Conservation (phyloP, 2,113 vertebrate species). For the Haemorhous mexicanus region DNA sequence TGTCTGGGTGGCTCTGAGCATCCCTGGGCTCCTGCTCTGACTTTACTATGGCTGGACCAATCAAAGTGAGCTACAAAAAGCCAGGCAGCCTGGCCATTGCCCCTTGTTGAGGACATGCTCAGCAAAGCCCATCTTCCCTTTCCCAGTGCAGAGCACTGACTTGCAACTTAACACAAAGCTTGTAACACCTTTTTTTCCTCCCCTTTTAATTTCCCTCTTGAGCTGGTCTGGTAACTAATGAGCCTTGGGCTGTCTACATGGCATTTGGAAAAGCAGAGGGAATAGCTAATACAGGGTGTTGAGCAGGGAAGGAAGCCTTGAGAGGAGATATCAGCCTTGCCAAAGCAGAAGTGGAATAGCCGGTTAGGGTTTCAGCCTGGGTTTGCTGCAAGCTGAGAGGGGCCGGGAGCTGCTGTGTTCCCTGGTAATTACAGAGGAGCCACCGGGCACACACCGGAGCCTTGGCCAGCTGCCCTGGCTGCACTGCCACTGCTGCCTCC, state of each 20-base stretch:
- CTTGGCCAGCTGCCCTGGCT: background rate
- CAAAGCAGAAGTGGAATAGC: constrained; percentile 26
- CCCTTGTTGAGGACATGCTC: rapidly evolving
- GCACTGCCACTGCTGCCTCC: background rate
- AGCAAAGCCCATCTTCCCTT: background rate
- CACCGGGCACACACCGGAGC: background rate
- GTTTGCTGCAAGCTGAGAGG: background rate
- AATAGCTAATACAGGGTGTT: background rate
- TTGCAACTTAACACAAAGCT: background rate
- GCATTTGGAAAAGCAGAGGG: background rate
- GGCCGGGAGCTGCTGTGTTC: background rate
- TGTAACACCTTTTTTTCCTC: rapidly evolving
- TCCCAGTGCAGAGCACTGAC: background rate
- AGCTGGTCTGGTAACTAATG: background rate
- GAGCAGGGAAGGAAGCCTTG: background rate
- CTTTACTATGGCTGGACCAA: background rate
- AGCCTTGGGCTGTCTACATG: background rate
- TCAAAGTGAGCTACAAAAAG: background rate
- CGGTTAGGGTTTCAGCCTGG: background rate
- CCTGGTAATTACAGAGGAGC: background rate
- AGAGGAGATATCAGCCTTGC: background rate
- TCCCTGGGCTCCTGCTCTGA: background rate
- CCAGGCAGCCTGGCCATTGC: background rate
- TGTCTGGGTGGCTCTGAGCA: background rate
- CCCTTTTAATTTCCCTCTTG: background rate